A percentile compares a stretch with the other conserved stretches of the same genome.
Conservation (phyloP, 2,797 vertebrate species). For the Babyrousa celebensis region DNA sequence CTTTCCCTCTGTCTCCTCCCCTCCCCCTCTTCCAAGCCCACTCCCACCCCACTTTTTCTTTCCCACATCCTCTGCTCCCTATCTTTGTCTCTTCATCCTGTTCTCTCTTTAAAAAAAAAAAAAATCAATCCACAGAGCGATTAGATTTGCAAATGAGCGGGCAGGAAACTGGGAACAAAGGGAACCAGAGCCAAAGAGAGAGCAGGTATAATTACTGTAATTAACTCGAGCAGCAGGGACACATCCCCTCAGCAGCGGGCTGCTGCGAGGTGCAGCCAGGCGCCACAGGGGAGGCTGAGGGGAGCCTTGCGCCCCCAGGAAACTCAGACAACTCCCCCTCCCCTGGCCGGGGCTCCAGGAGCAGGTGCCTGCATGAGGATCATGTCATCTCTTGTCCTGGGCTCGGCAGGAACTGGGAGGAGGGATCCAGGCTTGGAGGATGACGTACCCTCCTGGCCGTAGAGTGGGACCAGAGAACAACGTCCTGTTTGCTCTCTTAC, state of each 20-base stretch:
- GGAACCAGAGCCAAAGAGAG: constrained; percentile 89
- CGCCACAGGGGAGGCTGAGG: constrained; percentile 70
- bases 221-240: constrained; percentile 94
- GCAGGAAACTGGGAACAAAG: constrained; percentile 92
- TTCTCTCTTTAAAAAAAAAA: constrained; percentile 84
- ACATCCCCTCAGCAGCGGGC: constrained; percentile 73
- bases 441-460: neutral
- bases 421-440: neutral
- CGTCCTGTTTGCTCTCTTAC: neutral
- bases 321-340: neutral
- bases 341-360: neutral
- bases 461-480: neutral
- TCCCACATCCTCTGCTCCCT: constrained; percentile 81
- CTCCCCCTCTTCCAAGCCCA: neutral
- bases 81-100: constrained; percentile 83
- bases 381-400: neutral
- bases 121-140: constrained; percentile 88
- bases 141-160: constrained; percentile 94
- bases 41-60: constrained; percentile 73
- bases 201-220: constrained; percentile 95
- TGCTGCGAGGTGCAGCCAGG: constrained; percentile 73
- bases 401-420: neutral
- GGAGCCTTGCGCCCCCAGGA: neutral
- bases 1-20: neutral
- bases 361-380: neutral